A percentile compares a stretch with the other conserved stretches of the same genome.
phyloP scores from a whole-genome alignment of 2,888 invertebrate species.

The Stenchaetothrips biformis region DNA sequence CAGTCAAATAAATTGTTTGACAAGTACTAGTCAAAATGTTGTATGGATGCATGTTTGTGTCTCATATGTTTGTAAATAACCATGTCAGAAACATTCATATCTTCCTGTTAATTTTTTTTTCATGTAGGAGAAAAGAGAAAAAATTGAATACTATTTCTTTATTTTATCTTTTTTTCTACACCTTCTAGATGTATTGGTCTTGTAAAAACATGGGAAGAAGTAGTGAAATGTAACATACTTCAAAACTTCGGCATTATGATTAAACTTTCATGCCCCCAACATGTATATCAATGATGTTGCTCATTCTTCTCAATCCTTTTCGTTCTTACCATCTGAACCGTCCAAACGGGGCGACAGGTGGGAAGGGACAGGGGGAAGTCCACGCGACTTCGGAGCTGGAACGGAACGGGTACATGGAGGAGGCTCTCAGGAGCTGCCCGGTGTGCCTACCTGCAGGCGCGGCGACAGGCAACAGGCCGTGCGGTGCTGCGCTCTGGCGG shows the following conservation, averaged over 20 bases:
- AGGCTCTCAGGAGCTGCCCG: no score
- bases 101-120: neutral
- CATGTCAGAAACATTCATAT: neutral
- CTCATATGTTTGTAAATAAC: neutral
- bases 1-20: neutral
- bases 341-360: no score
- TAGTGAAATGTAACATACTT: neutral
- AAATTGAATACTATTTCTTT: neutral
- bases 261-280: neutral
- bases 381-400: no score
- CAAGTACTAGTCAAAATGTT: conserved; percentile 5
- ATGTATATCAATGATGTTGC: neutral
- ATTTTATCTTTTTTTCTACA: neutral
- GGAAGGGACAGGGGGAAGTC: no score
- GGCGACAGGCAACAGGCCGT: no score
- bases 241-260: neutral
- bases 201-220: neutral
- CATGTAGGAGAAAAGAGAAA: no score
- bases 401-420: no score
- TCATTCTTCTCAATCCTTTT: no score
- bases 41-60: neutral
- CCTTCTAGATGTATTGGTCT: neutral
- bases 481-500: no score
- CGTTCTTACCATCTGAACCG: no score
- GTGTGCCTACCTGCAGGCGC: no score